phyloP scores from a whole-genome alignment of 2,797 vertebrate species.

The Vipera latastei region DNA sequence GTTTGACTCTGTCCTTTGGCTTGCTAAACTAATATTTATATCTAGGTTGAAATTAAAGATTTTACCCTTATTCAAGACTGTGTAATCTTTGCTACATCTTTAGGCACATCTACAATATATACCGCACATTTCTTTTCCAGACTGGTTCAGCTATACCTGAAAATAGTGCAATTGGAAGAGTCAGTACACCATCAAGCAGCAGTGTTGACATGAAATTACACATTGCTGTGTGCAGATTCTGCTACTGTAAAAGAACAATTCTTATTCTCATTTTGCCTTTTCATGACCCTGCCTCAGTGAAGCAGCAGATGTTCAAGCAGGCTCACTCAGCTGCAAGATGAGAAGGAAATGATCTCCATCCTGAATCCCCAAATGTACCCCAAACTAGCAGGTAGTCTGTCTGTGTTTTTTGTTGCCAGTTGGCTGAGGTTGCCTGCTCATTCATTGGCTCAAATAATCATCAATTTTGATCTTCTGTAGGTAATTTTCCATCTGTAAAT shows the following conservation, averaged over 20 bases:
- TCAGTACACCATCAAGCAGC: not conserved
- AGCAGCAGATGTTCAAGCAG: not conserved
- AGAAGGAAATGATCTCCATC: not conserved
- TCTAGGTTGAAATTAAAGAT: not conserved
- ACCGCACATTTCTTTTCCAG: not conserved
- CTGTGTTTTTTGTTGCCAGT: not conserved
- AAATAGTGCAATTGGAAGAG: not conserved
- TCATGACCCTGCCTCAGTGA: not conserved
- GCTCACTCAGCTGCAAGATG: not conserved
- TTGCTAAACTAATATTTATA: not conserved
- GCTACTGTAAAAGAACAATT: not conserved
- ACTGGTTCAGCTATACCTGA: too few relatives aligned
- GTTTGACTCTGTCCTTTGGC: not conserved
- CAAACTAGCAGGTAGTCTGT: conserved; percentile 1
- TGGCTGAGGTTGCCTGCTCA: not conserved
- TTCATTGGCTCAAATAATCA: not conserved
- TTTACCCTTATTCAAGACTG: not conserved
- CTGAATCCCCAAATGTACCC: not conserved
- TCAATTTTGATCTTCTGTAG: not conserved
- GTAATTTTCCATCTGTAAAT: conserved; percentile 1
- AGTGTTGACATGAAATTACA: not conserved
- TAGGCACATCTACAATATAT: not conserved
- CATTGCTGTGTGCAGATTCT: not conserved
- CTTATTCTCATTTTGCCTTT: not conserved
- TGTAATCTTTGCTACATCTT: not conserved